Base-by-base conservation (phyloP, 2,797 vertebrate genomes). In the Chaenodraco wilsoni region DNA sequence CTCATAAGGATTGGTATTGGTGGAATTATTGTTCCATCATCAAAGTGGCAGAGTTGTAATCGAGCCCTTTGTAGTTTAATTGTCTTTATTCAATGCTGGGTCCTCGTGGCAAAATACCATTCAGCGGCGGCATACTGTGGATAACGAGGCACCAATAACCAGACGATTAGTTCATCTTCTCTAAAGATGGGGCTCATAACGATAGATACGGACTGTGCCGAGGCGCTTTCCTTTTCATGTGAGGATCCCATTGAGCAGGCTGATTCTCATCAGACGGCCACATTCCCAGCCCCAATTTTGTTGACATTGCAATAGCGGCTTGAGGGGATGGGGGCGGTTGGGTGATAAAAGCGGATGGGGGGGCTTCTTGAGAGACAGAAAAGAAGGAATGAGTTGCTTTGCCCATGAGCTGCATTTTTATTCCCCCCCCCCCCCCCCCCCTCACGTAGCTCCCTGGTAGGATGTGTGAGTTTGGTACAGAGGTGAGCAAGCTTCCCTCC, bases 341-440 rank as follows among this genome's bases (percentile, higher is more conserved):
- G 85, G 72, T 76, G 84, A 82, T 79, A 87, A 84, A 87, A 85
- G 77, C 58, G 49, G 43, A 65, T 69, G 19, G 67, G 70, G 46
- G 75, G 75, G 68, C 72, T 76, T 83, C 82, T 91, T 88, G 78
- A 85, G 86, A 88, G 85, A 88, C 69, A 84, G 74, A 87, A 83
- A 84, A 84, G 68, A 82, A 76, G 63, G 77, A 89, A 85, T 87
- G 77, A 54, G 80, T 86, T 86, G 76, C 83, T 88, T 86, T 92
- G 87, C 91, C 90, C 86, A 84, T 85, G 69, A 92, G 91, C 87
- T 78, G 79, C 83, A 77, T 88, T 89, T 91, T 90, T 86, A 81
- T 85, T 81, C 56, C 49, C 33, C 33, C 79, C 72, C 56, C 49
- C 33, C 33, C 79, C 72, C 19, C 19, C 19, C 33, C 33, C 79